Percentiles rank a stretch among this genome's conserved stretches.
Conservation (phyloP, 1,140 invertebrate genomes). For the Bombus confusus region DNA sequence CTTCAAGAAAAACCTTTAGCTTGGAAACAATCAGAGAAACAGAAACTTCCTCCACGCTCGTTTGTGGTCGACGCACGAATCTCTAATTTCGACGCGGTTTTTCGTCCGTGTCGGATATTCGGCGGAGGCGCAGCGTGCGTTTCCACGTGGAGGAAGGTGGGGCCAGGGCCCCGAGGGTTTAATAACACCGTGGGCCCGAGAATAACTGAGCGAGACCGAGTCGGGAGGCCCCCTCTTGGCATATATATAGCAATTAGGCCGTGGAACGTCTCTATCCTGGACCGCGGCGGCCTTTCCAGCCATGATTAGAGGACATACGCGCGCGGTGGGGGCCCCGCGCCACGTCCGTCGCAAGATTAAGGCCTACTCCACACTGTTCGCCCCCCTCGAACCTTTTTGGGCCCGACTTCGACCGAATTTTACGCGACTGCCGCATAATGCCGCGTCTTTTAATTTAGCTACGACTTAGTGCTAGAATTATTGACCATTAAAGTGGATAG, state of each 20-base stretch:
- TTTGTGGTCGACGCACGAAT: neutral
- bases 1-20: neutral
- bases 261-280: slow-evolving; percentile 76
- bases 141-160: slow-evolving; percentile 63
- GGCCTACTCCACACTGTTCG: slow-evolving; percentile 56
- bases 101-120: slow-evolving; percentile 58
- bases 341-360: slow-evolving; percentile 59
- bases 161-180: slow-evolving; percentile 61
- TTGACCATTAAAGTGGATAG: neutral
- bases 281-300: slow-evolving; percentile 68
- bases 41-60: neutral
- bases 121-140: slow-evolving; percentile 49
- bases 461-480: neutral
- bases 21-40: neutral
- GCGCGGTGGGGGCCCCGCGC: slow-evolving; percentile 59
- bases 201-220: slow-evolving; percentile 66
- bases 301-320: slow-evolving; percentile 75
- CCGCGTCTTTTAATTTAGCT: neutral
- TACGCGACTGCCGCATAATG: slow-evolving; percentile 1
- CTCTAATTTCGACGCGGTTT: slow-evolving; percentile 55
- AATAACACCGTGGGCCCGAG: slow-evolving; percentile 68
- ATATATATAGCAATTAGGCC: slow-evolving; percentile 76
- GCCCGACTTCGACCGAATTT: slow-evolving; percentile 32
- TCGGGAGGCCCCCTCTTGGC: slow-evolving; percentile 53
- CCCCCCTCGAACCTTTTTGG: neutral